These are phyloP conservation scores for Ricordea florida DNA, from an alignment of 92 coral and sea anemone species.

Conservation along the genomic window DNA sequence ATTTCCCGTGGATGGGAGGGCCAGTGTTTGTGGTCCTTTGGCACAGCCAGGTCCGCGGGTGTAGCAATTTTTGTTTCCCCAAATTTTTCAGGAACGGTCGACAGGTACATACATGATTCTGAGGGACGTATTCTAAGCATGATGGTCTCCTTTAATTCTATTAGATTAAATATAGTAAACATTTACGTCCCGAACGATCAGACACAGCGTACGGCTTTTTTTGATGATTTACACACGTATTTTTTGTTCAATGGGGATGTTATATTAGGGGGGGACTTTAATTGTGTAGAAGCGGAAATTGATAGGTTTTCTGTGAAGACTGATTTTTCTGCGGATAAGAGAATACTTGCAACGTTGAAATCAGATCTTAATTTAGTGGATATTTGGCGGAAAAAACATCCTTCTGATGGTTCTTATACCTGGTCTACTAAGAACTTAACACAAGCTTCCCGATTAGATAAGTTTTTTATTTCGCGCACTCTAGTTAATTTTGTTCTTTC, in stretches of 20 bases:
- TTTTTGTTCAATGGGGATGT: not conserved
- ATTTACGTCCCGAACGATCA: slow-evolving; percentile 30
- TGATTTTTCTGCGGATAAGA: not conserved
- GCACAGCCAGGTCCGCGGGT: slow-evolving; percentile 3
- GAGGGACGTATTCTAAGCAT: not conserved
- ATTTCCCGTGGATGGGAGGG: not conserved
- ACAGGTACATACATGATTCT: not conserved
- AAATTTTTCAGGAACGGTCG: not conserved
- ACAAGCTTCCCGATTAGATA: not conserved
- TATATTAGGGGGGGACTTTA: not conserved
- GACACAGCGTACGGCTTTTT: slow-evolving; percentile 2
- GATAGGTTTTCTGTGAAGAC: not conserved
- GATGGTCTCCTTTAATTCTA: not conserved
- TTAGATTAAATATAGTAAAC: not conserved
- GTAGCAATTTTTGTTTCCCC: not conserved
- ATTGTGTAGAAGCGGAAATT: not conserved
- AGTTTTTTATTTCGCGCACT: not conserved
- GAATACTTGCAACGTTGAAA: not conserved
- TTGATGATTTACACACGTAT: not conserved
- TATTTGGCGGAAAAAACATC: not conserved
- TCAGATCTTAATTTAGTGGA: not conserved
- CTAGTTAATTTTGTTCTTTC: not conserved
- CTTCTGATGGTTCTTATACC: not conserved
- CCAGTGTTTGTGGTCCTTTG: not conserved
- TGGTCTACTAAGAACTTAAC: not conserved